A percentile compares a stretch with the other conserved stretches of the same genome.
phyloP scores from a whole-genome alignment of 2,888 invertebrate species.

The Catocala nupta region DNA sequence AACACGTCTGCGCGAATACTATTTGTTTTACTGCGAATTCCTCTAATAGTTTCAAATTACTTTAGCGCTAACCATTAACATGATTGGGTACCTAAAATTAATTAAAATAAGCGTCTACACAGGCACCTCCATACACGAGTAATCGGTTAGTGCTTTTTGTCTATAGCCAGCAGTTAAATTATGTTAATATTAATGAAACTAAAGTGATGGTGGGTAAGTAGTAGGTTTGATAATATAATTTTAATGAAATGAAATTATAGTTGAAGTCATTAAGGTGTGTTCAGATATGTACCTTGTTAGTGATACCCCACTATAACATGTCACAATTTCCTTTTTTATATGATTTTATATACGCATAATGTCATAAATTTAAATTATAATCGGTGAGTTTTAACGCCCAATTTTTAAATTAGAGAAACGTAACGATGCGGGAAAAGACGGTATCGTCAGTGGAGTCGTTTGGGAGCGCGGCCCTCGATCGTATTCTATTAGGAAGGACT shows the following conservation, averaged over 20 bases:
- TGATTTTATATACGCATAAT: slow-evolving; percentile 74
- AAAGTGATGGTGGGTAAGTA: slow-evolving; percentile 55
- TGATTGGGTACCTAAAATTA: slow-evolving; percentile 1
- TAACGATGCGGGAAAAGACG: slow-evolving; percentile 73
- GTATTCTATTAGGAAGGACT: slow-evolving; percentile 84
- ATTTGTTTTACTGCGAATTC: slow-evolving; percentile 82
- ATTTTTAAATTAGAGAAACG: slow-evolving; percentile 82
- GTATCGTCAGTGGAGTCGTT: slow-evolving; percentile 58
- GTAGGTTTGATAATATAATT: slow-evolving; percentile 52
- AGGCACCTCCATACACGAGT: slow-evolving; percentile 18
- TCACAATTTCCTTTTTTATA: slow-evolving; percentile 73
- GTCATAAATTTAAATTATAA: slow-evolving; percentile 83
- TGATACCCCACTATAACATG: slow-evolving; percentile 67
- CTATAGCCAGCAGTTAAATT: slow-evolving; percentile 40
- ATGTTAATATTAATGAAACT: slow-evolving; percentile 55
- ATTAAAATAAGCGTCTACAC: slow-evolving; percentile 8
- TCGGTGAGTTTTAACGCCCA: slow-evolving; percentile 83
- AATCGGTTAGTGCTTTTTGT: slow-evolving; percentile 39
- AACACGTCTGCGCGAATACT: slow-evolving; percentile 80
- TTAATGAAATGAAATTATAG: slow-evolving; percentile 61
- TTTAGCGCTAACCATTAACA: slow-evolving; percentile 49
- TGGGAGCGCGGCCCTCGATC: slow-evolving; percentile 64
- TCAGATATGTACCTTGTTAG: slow-evolving; percentile 72
- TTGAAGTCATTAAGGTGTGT: slow-evolving; percentile 57
- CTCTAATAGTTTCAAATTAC: slow-evolving; percentile 72